Base-by-base conservation (phyloP, 2,888 invertebrate species). In the Stenolophus ochropezus region DNA sequence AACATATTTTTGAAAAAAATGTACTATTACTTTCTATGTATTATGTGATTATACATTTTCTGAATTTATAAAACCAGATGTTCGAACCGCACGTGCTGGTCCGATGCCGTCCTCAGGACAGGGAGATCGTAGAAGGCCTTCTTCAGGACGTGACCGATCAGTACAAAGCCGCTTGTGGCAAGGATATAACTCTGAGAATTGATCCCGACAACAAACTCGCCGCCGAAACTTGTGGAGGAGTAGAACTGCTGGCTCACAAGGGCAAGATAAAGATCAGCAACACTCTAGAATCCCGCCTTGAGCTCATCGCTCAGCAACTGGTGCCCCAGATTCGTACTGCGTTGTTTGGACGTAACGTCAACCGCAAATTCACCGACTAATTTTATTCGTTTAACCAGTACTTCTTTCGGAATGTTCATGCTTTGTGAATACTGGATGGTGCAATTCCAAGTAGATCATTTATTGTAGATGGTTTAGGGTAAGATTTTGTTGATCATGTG, bases 311-410 rank as follows among this genome's bases (percentile, higher is more conserved):
- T 77, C 94, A 94, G 87, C 98, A 99, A 91, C 92, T 98, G 90
- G 91, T 98, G 86, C 99, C 99, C 14, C 96, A 98, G 90, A 95
- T 99, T 86, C 96, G 99, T 91, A 95, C 94, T 77, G 96, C 97
- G 80, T 92, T 99, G 85, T 99, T 99, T 90, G 99, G 99, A 56
- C 93, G 94, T 87, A 99, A 99, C 90, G 94, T 95, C 83, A 98
- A 98, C 92, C 95, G 99, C 89, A 97, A 95, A 92, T 99, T 98
- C 93, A 94, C 94, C 86, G 98, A 98, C 91, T 98, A 97, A 93
- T 86, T 8, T 58, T 71, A 56, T 20, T 20, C 3, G n/a, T 18
- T 8, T 56, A 18, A 18, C 78, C 78, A 78, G 78, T 78, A 69
- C 69, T 78, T 78, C 4, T 42, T 69, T 51, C 51, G 49, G 69